These are phyloP conservation scores for Beroe ovata DNA, from an alignment of 37 sponge, comb jelly and placozoan genomes.

Conservation along the genomic window DNA sequence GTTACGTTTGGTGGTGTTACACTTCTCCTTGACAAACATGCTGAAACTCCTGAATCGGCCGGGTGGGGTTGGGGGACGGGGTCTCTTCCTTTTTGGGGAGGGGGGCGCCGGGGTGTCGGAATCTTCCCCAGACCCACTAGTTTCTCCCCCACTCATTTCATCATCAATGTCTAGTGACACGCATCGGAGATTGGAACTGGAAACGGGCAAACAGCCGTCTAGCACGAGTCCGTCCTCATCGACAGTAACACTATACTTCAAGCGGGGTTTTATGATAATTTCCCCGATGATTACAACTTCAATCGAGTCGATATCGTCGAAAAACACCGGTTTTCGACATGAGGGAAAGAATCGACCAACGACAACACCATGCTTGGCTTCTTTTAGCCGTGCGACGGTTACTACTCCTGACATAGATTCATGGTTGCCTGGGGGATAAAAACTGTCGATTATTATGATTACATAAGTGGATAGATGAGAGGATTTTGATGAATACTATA, in stretches of 20 bases:
- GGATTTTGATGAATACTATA: too few relatives aligned
- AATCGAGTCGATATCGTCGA: not conserved
- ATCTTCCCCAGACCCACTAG: not conserved
- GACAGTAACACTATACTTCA: not conserved
- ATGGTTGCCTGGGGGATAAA: too few relatives aligned
- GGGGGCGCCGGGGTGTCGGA: not conserved
- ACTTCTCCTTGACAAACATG: not conserved
- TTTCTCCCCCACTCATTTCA: too few relatives aligned
- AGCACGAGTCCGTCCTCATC: not conserved
- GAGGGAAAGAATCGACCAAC: not conserved
- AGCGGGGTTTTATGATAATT: not conserved
- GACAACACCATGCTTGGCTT: not conserved
- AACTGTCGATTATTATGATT: too few relatives aligned
- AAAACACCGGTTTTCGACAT: not conserved
- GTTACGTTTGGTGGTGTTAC: not conserved
- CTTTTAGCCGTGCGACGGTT: not conserved
- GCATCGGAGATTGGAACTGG: not conserved
- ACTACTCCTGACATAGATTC: too few relatives aligned
- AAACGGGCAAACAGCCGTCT: not conserved
- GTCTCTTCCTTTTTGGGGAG: not conserved
- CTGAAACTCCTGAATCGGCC: not conserved
- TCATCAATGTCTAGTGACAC: too few relatives aligned
- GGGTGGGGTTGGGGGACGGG: too few relatives aligned
- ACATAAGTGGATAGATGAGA: too few relatives aligned
- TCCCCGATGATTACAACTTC: slow-evolving; percentile 15